phyloP scores from a whole-genome alignment of 2,113 vertebrate genomes.

The Calonectris borealis region DNA sequence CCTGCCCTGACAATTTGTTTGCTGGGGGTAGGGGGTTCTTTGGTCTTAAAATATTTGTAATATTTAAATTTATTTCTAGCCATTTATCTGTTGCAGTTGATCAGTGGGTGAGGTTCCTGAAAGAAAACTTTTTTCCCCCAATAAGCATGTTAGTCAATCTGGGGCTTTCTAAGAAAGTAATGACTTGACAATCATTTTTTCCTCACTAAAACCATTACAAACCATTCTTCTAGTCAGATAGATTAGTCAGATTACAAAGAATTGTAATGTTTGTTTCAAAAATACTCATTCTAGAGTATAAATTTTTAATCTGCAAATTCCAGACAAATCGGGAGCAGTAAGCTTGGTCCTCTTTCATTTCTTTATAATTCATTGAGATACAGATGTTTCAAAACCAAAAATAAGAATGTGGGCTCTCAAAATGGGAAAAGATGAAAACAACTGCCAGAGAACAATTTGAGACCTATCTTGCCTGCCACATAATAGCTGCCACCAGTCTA shows the following conservation, averaged over 20 bases:
- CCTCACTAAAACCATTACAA: not conserved
- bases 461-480: not conserved
- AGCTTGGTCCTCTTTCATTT: not conserved
- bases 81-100: not conserved
- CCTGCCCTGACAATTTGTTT: not conserved
- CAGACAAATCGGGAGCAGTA: not conserved
- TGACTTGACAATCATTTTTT: not conserved
- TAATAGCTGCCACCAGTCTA: not conserved
- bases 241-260: not conserved
- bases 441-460: not conserved
- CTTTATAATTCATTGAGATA: not conserved
- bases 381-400: not conserved
- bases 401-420: not conserved
- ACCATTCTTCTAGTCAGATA: not conserved
- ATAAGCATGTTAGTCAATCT: not conserved
- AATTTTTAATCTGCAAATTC: not conserved
- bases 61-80: not conserved
- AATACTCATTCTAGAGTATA: not conserved
- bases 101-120: not conserved
- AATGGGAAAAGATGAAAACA: not conserved
- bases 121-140: not conserved
- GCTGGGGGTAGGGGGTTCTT: not conserved
- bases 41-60: not conserved
- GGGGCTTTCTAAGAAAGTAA: not conserved
- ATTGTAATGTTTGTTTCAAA: not conserved